Percentiles rank a stretch among this genome's conserved stretches.
These are phyloP conservation scores for Encarsia formosa DNA, from an alignment of 2,888 invertebrate genomes.

Conservation along the genomic window DNA sequence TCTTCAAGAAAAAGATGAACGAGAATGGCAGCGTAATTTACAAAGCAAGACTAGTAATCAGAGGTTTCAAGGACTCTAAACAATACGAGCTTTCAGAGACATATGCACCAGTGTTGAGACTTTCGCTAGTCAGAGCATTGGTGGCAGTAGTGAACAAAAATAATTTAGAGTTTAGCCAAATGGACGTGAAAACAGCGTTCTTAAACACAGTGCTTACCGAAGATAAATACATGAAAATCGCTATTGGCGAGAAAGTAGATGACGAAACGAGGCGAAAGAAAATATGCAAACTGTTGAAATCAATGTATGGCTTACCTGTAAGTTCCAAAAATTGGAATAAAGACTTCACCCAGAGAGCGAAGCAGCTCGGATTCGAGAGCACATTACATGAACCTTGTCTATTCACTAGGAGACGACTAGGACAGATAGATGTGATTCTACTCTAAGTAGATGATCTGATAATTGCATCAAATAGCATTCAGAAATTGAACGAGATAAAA, in stretches of 20 bases:
- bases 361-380: slow-evolving; percentile 17
- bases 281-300: slow-evolving; percentile 22
- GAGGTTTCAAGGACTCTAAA: no score
- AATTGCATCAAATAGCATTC: not conserved
- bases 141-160: no score
- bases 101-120: no score
- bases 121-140: no score
- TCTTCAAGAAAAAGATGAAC: no score
- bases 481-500: slow-evolving; percentile 6
- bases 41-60: no score
- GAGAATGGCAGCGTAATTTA: no score
- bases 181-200: slow-evolving; percentile 31
- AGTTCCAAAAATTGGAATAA: slow-evolving; percentile 22
- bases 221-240: no score
- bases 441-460: not conserved
- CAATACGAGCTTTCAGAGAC: no score
- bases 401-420: slow-evolving; percentile 4
- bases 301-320: slow-evolving; percentile 20
- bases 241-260: no score
- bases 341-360: slow-evolving; percentile 16
- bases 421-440: not conserved
- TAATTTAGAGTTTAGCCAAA: slow-evolving; percentile 11
- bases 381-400: slow-evolving; percentile 21
- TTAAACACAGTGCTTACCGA: slow-evolving; percentile 25
- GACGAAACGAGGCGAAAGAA: slow-evolving; percentile 1